These are phyloP conservation scores for Aphelinus certus DNA, from an alignment of 1,140 invertebrate species.

Conservation along the genomic window DNA sequence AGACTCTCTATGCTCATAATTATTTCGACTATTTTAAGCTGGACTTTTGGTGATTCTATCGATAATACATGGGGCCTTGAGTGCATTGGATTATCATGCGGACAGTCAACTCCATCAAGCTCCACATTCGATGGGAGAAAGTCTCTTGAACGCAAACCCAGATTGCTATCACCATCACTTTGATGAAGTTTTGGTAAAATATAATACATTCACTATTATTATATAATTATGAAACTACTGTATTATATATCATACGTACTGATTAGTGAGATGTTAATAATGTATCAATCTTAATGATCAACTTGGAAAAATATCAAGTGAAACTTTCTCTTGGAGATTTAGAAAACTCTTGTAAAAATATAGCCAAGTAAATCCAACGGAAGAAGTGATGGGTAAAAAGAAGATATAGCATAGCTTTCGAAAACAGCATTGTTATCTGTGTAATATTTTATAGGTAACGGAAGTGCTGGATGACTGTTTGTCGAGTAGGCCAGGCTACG, in stretches of 20 bases:
- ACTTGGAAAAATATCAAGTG: too few species aligned
- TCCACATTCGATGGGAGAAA: slow-evolving; percentile 53
- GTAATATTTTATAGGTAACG: slow-evolving; percentile 47
- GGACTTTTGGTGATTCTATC: slow-evolving; percentile 56
- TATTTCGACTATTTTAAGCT: slow-evolving; percentile 45
- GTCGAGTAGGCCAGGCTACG: slow-evolving; percentile 47
- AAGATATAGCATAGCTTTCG: too few species aligned
- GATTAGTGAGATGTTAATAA: too few species aligned
- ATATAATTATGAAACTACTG: too few species aligned
- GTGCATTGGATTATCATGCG: slow-evolving; percentile 44
- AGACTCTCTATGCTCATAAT: too few species aligned
- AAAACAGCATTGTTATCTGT: neutral
- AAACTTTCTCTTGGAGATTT: too few species aligned
- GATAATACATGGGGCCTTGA: slow-evolving; percentile 52
- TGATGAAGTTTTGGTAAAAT: slow-evolving; percentile 56
- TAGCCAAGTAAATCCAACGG: too few species aligned
- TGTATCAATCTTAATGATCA: too few species aligned
- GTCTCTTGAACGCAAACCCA: slow-evolving; percentile 50
- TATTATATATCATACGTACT: too few species aligned
- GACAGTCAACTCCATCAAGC: slow-evolving; percentile 39
- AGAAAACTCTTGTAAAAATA: too few species aligned
- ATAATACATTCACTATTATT: slow-evolving; percentile 8
- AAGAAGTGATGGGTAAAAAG: too few species aligned
- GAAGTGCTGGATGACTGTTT: slow-evolving; percentile 56
- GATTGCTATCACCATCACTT: slow-evolving; percentile 56